phyloP scores from a whole-genome alignment of 2,113 vertebrate species.

The Bagarius yarrelli region DNA sequence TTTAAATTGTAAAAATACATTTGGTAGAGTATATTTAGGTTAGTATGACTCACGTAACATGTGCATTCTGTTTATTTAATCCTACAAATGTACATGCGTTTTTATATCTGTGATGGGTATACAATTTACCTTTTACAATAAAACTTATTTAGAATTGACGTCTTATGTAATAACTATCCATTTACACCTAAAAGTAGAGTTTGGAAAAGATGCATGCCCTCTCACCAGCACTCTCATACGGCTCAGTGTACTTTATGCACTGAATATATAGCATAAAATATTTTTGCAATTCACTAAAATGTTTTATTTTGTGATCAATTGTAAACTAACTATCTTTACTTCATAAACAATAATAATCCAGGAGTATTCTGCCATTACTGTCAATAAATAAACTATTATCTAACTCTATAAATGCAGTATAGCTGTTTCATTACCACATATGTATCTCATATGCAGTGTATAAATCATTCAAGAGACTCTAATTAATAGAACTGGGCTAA shows the following conservation, averaged over 20 bases:
- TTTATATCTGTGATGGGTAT: background rate
- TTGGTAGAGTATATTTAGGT: background rate
- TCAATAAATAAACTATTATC: background rate
- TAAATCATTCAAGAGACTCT: slow-evolving; percentile 65
- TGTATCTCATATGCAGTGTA: background rate
- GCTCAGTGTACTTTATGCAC: no score
- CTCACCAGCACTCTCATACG: no score
- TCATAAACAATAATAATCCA: slow-evolving; percentile 42
- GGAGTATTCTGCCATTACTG: slow-evolving; percentile 15
- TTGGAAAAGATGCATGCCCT: no score
- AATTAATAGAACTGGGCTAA: slow-evolving; percentile 55
- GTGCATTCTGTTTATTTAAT: background rate
- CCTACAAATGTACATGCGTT: slow-evolving; percentile 39
- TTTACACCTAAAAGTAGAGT: no score
- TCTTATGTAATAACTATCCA: no score
- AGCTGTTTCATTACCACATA: slow-evolving; percentile 58
- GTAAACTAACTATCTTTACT: slow-evolving; percentile 50
- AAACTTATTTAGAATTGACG: background rate
- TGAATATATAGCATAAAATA: background rate
- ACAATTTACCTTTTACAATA: background rate
- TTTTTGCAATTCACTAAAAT: background rate
- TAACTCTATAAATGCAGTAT: slow-evolving; percentile 36
- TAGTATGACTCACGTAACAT: background rate
- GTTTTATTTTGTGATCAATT: background rate
- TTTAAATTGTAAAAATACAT: background rate